These are phyloP conservation scores for Trinorchestia longiramus DNA, from an alignment of 1,140 invertebrate species.

Conservation along the genomic window DNA sequence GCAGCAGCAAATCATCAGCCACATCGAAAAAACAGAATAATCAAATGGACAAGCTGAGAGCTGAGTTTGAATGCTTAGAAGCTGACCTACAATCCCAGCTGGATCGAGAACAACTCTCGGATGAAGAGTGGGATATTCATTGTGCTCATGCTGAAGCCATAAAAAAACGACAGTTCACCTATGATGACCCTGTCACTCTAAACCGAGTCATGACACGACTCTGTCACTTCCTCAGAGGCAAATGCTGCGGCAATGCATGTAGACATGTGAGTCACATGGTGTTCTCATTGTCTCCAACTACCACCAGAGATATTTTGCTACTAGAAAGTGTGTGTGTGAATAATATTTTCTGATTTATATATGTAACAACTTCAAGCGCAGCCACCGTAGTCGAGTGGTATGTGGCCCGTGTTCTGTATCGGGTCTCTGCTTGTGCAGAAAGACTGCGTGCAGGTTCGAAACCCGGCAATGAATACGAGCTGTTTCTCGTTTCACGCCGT, in stretches of 20 bases:
- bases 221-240: constrained; percentile 67
- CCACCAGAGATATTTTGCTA: background rate
- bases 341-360: background rate
- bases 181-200: constrained; percentile 67
- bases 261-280: constrained; percentile 68
- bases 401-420: too few relatives aligned
- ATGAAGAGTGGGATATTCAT: constrained; percentile 66
- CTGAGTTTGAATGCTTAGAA: constrained; percentile 66
- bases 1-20: background rate
- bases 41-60: constrained; percentile 59
- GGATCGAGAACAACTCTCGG: constrained; percentile 57
- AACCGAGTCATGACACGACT: constrained; percentile 67
- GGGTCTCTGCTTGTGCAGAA: too few relatives aligned
- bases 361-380: too few relatives aligned
- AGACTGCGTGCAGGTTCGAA: too few relatives aligned
- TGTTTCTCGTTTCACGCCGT: too few relatives aligned
- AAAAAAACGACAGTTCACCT: constrained; percentile 68
- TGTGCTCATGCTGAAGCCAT: constrained; percentile 67
- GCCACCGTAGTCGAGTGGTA: too few relatives aligned
- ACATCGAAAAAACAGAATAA: constrained; percentile 52
- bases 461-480: too few relatives aligned
- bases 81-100: constrained; percentile 59
- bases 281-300: background rate
- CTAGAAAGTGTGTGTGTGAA: background rate
- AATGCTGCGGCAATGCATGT: constrained; percentile 69